Conservation (phyloP, 2,888 invertebrate species). For the Ichneumoninae sp. region DNA sequence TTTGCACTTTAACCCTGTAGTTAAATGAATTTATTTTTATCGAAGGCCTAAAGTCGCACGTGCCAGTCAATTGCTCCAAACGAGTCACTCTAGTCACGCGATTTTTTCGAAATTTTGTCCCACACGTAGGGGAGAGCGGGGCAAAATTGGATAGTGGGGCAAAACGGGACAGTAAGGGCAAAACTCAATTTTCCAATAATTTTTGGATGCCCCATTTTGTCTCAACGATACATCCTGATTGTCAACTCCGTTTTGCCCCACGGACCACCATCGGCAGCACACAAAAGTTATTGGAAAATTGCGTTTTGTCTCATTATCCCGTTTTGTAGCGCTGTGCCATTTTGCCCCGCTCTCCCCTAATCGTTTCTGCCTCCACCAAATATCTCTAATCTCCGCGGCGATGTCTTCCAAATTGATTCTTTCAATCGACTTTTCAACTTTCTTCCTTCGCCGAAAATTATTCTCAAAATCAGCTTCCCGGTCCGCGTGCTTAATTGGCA, state of each 20-base stretch:
- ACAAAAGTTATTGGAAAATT: no score
- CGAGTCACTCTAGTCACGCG: conserved; percentile 26
- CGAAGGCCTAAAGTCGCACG: conserved; percentile 15
- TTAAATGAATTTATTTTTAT: neutral
- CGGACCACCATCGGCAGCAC: no score
- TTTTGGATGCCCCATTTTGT: no score
- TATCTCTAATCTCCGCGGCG: neutral
- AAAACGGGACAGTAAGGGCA: no score
- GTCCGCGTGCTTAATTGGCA: conserved; percentile 13
- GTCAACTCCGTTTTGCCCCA: no score
- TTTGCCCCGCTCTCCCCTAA: neutral
- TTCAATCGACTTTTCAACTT: neutral
- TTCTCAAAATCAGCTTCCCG: neutral
- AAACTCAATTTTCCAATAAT: no score
- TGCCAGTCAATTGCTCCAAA: conserved; percentile 6
- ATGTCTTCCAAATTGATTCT: neutral
- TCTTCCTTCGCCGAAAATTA: neutral
- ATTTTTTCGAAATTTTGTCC: conserved; percentile 7
- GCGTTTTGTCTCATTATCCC: no score
- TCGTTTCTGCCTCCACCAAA: neutral
- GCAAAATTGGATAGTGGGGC: no score
- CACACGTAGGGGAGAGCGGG: no score
- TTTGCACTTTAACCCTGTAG: neutral
- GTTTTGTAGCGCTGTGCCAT: no score
- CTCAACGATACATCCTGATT: no score